Base-by-base conservation (phyloP, 2,888 invertebrate species). In the Leuctra nigra region DNA sequence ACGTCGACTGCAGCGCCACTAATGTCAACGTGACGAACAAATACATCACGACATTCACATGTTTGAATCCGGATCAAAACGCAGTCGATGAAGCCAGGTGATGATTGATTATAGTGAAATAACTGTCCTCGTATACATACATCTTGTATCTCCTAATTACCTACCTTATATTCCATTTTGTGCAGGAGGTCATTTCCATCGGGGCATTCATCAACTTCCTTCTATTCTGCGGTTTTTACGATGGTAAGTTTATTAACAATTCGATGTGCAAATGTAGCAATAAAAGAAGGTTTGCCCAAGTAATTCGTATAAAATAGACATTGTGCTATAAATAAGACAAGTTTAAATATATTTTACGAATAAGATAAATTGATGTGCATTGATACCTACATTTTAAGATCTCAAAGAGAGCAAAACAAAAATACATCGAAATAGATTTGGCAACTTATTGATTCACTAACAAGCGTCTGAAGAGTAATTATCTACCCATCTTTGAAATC, bases 151-250 rank as follows among this genome's bases (percentile, higher is more conserved):
- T 29, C 7, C 11, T 29, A 11, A 29, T 7, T 29, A n/a, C n/a
- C n/a, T 29, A 11, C 11, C 11, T 11, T 6, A 29, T 6, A 7
- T n/a, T n/a, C n/a, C 6, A 7, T 29, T 29, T 29, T 29, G n/a
- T 44, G 22, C 44, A 44, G 44, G 23, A 44, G 23, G 59, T 93
- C 92, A 22, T 93, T 93, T 74, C 91, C 92, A 56, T 92, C 92
- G 61, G 93, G 93, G 18, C 93, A 93, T 73, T 88, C 92, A 14
- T 91, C 91, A 11, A 91, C 92, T 75, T 86, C 91, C 13, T 86
- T 88, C 65, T 92, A 85, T 68, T 83, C 87, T 35, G 90, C 90
- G 88, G 72, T 90, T 55, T 92, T 87, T 74, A 82, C 89, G 66
- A 83, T 84, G 68, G 91, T 91, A 77, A 87, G 87, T 83, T n/a